Base-by-base conservation (phyloP, 2,888 invertebrate species). In the Bibio marci region DNA sequence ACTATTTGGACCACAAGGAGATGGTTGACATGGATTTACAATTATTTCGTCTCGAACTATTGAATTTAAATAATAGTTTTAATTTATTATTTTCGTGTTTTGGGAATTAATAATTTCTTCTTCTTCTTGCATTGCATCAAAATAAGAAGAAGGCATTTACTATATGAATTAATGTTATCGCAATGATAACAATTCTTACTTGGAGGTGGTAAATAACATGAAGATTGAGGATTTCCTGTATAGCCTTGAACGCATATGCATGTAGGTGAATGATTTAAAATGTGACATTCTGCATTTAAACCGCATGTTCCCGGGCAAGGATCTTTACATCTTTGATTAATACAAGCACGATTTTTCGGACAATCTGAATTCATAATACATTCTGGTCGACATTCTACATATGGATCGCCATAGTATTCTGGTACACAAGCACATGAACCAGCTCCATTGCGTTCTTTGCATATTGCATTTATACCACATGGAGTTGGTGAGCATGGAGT, bases 261-360 rank as follows among this genome's bases (percentile, higher is more conserved):
- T 48, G 70, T 67, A 4, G 77, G 76, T 30, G 72, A 68, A 54
- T 79, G 77, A 52, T 76, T 76, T 40, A 73, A 63, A 11, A 76
- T 74, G 41, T 47, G 70, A 66, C 79, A 79, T 51, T 72, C 70
- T 6, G 86, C 82, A 53, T 83, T 82, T 50, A 80, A 63, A 32
- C 85, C 87, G 54, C 87, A 87, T 41, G 80, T 79, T 46, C 85
- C 83, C 15, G 76, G 73, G 51, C 87, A 88, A 10, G 87, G 87
- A 61, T 87, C 78, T 50, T 70, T 69, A 57, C 88, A 88, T 66
- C 82, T 85, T 50, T 75, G 74, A 55, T 76, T 77, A 40, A 70
- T 66, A 49, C 80, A 80, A 17, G 78, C 73, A 48, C 68, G 68
- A 38, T 68, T 69, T 41, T 64, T 62, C 34, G 67, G 58, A 50